phyloP scores from a whole-genome alignment of 2,888 invertebrate genomes.

The Steinernema scapterisci region DNA sequence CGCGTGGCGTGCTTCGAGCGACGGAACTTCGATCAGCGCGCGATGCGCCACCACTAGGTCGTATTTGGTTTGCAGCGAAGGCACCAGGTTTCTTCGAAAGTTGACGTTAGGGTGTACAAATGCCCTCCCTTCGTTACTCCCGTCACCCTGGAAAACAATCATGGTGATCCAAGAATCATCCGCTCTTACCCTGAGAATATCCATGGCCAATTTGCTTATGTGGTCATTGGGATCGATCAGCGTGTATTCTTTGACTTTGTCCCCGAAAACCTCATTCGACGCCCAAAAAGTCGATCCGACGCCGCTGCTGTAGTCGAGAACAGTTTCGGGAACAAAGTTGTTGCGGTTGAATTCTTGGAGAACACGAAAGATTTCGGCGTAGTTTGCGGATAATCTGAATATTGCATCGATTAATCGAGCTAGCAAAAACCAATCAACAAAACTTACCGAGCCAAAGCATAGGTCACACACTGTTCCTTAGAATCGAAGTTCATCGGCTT shows the following conservation, averaged over 20 bases:
- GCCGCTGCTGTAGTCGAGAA: slow-evolving; percentile 91
- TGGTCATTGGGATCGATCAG: slow-evolving; percentile 81
- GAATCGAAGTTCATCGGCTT: slow-evolving; percentile 56
- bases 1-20: slow-evolving; percentile 51
- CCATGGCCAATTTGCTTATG: slow-evolving; percentile 78
- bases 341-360: slow-evolving; percentile 69
- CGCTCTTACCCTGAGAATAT: slow-evolving; percentile 54
- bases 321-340: slow-evolving; percentile 77
- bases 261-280: slow-evolving; percentile 74
- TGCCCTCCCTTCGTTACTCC: slow-evolving; percentile 39
- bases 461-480: slow-evolving; percentile 53
- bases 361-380: slow-evolving; percentile 58
- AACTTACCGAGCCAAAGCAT: slow-evolving; percentile 54
- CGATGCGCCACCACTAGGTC: slow-evolving; percentile 64
- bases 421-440: no score
- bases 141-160: slow-evolving; percentile 28
- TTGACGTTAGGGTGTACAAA: slow-evolving; percentile 53
- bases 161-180: neutral
- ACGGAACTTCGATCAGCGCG: slow-evolving; percentile 53
- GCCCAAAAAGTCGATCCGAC: slow-evolving; percentile 81
- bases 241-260: slow-evolving; percentile 79
- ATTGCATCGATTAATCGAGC: no score
- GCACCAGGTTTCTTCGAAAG: slow-evolving; percentile 57
- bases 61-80: slow-evolving; percentile 58
- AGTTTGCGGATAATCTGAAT: slow-evolving; percentile 57